These are phyloP conservation scores for Acanthisitta chloris DNA, from an alignment of 2,113 vertebrate species.

Conservation along the genomic window DNA sequence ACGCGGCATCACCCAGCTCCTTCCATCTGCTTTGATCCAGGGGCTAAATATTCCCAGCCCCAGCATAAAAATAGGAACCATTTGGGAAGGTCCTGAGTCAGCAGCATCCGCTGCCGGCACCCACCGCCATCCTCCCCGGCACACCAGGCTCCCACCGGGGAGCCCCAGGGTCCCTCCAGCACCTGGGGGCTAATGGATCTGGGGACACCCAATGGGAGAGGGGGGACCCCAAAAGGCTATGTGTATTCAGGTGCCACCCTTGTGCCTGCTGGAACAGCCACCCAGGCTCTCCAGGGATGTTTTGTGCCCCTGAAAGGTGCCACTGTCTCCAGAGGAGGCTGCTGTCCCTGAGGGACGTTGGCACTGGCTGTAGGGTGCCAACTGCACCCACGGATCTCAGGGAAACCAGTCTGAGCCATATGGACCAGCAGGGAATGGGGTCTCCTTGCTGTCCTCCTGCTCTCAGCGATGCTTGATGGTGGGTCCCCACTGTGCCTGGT, in stretches of 20 bases:
- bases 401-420: not conserved
- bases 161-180: not conserved
- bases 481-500: fast-evolving
- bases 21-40: constrained; percentile 52
- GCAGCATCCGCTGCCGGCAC: constrained; percentile 20
- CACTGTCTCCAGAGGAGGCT: not conserved
- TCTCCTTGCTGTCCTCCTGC: fast-evolving
- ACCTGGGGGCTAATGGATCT: not conserved
- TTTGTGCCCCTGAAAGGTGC: not conserved
- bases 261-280: not conserved
- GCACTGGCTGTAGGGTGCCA: not conserved
- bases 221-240: not conserved
- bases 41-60: constrained; percentile 35
- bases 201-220: not conserved
- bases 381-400: not conserved
- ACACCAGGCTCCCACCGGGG: not conserved
- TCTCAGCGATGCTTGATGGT: fast-evolving
- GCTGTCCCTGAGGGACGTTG: not conserved
- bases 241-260: not conserved
- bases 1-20: constrained; percentile 19
- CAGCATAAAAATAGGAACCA: constrained; percentile 41
- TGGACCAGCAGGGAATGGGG: fast-evolving
- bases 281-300: not conserved
- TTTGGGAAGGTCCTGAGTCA: constrained; percentile 58
- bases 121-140: not conserved